Evolutionary conservation across 2,888 invertebrate species (phyloP), one percentile per base, ranked within the genome.

Genomic region (Polylopha cassiicola): DNA sequence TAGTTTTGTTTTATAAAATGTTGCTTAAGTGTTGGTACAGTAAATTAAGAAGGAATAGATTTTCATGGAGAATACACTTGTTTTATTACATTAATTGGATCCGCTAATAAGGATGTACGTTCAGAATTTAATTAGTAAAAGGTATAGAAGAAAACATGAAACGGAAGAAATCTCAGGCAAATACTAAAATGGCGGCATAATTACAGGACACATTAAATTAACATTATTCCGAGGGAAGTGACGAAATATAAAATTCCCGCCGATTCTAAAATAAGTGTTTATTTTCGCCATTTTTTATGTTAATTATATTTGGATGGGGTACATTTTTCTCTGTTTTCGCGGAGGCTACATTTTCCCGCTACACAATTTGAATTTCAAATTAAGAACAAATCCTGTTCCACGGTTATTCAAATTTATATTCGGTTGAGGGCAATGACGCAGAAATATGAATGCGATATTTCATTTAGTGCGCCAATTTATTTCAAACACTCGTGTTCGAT

Each of bases 321-420:
- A 71, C 69, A 70, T 73, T 74, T 73, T 72, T 70, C 64, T 61
- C 61, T 69, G 69, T 69, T 71, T 70, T 59, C 62, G 55, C 60
- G 60, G 64, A 54, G 50, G 57, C 66, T 64, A 67, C 73, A 65
- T 68, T 73, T 71, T 71, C 66, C 70, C 68, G 67, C 59, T 64
- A 62, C 69, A 62, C 53, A 67, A 77, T 77, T 75, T 77, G 73
- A 77, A 75, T 61, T 77, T 77, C 75, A 77, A 76, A 77, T 76
- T 65, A 57, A 58, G 72, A 67, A 71, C 67, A 68, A 72, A 72
- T 73, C 73, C 71, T 58, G 67, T 65, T 63, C 66, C 59, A 64
- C 70, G 60, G 68, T 72, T 75, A 71, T 73, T 70, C 65, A 69
- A 70, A 73, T 75, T 76, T 75, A 70, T 69, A 69, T 73, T 73